Conservation (phyloP, 2,113 vertebrate species). For the Oreocharis arfaki region DNA sequence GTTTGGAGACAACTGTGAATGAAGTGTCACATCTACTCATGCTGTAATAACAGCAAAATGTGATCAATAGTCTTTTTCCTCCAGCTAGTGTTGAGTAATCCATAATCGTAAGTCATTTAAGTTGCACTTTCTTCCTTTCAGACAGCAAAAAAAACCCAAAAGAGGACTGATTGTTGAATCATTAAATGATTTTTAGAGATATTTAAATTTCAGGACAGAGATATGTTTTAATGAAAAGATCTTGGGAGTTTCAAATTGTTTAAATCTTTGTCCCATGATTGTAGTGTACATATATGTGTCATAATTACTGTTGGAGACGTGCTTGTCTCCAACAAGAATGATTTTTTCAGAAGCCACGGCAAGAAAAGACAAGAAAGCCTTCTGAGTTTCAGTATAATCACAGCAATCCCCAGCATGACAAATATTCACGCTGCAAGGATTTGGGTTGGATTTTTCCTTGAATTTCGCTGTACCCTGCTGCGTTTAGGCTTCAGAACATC, state of each 20-base stretch:
- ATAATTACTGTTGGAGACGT: neutral
- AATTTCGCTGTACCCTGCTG: neutral
- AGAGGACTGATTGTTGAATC: neutral
- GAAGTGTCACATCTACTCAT: neutral
- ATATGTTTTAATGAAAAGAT: neutral
- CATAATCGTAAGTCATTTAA: neutral
- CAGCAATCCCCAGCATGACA: neutral
- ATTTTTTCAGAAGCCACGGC: neutral
- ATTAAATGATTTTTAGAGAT: neutral
- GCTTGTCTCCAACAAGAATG: neutral
- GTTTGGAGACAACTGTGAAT: slow-evolving; percentile 7
- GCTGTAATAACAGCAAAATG: neutral
- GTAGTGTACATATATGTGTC: neutral
- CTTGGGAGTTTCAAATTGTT: neutral
- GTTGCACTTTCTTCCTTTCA: neutral
- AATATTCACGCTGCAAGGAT: neutral
- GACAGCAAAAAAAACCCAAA: neutral
- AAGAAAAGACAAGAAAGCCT: neutral
- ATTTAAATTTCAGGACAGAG: neutral
- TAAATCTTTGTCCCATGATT: neutral
- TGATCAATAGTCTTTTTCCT: neutral
- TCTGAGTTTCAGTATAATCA: neutral
- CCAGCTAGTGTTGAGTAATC: neutral
- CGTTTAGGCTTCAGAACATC: neutral
- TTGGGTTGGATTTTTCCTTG: neutral